These are phyloP conservation scores for Halictus rubicundus DNA, from an alignment of 1,140 invertebrate species.

Conservation along the genomic window DNA sequence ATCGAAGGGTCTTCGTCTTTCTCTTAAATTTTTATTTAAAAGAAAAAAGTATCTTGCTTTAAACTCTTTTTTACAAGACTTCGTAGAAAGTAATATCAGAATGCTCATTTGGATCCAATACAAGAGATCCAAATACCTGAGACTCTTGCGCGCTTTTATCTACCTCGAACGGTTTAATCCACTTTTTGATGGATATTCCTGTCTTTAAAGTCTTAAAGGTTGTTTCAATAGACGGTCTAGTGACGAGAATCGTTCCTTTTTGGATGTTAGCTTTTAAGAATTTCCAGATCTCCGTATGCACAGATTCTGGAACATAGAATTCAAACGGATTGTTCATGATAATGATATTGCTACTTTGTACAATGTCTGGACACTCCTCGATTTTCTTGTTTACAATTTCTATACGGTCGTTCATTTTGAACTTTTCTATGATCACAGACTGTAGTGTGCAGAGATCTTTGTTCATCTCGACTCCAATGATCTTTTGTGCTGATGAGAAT, in stretches of 20 bases:
- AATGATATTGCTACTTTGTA: slow-evolving; percentile 82
- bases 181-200: slow-evolving; percentile 79
- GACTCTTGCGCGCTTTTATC: not conserved
- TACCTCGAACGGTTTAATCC: slow-evolving; percentile 78
- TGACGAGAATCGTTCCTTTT: slow-evolving; percentile 82
- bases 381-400: slow-evolving; percentile 83
- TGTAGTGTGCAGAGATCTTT: slow-evolving; percentile 85
- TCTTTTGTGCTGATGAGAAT: slow-evolving; percentile 82
- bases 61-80: not conserved
- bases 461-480: slow-evolving; percentile 88
- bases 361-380: slow-evolving; percentile 80
- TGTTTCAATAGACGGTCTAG: slow-evolving; percentile 81
- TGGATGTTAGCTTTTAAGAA: slow-evolving; percentile 82
- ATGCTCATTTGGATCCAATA: not conserved
- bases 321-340: slow-evolving; percentile 85
- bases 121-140: slow-evolving; percentile 2
- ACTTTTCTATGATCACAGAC: slow-evolving; percentile 82
- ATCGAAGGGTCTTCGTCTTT: not conserved
- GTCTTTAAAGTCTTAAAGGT: slow-evolving; percentile 80
- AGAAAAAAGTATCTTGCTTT: not conserved
- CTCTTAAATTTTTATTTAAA: not conserved
- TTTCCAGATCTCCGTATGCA: slow-evolving; percentile 83
- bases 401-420: slow-evolving; percentile 82
- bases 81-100: slow-evolving; percentile 25
- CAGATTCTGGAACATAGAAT: slow-evolving; percentile 82